These are phyloP conservation scores for Elgaria multicarinata DNA, from an alignment of 2,113 vertebrate species.

Conservation along the genomic window DNA sequence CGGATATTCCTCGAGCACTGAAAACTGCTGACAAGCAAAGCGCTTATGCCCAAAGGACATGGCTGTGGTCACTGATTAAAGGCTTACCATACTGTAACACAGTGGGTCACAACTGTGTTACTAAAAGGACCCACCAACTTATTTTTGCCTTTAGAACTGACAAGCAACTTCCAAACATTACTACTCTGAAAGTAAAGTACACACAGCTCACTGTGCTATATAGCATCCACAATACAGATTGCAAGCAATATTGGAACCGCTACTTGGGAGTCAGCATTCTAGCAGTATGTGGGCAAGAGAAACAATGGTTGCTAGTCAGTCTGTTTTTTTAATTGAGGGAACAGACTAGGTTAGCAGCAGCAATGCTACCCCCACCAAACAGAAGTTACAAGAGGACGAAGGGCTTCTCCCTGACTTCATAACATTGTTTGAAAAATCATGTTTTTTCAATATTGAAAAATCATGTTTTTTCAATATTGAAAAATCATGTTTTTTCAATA, in stretches of 20 bases:
- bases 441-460: neutral
- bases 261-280: neutral
- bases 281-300: neutral
- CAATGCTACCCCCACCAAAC: neutral
- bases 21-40: conserved; percentile 45
- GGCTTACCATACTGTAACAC: neutral
- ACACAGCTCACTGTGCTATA: neutral
- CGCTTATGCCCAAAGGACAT: conserved; percentile 62
- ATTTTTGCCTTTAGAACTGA: neutral
- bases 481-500: neutral
- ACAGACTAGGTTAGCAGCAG: neutral
- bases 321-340: neutral
- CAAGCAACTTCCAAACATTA: neutral
- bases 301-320: neutral
- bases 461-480: neutral
- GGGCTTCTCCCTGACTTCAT: neutral
- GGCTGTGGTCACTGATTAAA: conserved; percentile 23
- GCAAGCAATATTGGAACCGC: neutral
- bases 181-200: neutral
- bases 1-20: conserved; percentile 26
- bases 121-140: neutral
- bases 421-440: neutral
- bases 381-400: neutral
- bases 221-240: neutral
- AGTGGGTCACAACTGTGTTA: neutral